These are phyloP conservation scores for Rhabditoides inermis DNA, from an alignment of 2,888 invertebrate species.

Conservation along the genomic window DNA sequence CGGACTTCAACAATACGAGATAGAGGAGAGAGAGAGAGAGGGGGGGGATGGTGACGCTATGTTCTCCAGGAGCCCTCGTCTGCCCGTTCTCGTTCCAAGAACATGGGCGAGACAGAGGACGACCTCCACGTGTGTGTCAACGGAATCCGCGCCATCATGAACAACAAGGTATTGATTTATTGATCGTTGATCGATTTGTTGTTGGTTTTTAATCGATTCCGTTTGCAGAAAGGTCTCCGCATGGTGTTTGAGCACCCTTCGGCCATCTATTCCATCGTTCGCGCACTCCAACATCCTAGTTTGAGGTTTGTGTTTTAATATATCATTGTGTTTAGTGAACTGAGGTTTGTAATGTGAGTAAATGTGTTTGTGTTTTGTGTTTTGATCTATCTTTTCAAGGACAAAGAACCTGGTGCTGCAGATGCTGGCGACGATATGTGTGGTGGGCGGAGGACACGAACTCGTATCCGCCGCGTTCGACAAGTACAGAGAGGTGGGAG, in stretches of 20 bases:
- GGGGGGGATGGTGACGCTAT: no score
- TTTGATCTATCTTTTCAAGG: constrained; percentile 56
- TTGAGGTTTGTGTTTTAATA: constrained; percentile 60
- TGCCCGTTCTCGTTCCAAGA: no score
- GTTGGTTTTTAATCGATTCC: not conserved
- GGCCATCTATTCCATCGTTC: constrained; percentile 94
- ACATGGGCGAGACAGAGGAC: constrained; percentile 61
- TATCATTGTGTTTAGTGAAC: not conserved
- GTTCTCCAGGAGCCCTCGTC: no score
- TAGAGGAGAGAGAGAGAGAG: no score
- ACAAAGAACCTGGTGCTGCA: constrained; percentile 95
- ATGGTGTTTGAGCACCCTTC: constrained; percentile 95
- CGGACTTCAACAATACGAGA: no score
- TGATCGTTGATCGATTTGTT: not conserved
- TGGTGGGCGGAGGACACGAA: constrained; percentile 98
- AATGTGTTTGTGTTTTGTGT: not conserved
- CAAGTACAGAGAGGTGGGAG: not conserved
- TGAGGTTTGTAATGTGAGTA: no score
- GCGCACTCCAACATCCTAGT: constrained; percentile 91
- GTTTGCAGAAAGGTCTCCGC: constrained; percentile 84
- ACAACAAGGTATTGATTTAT: constrained; percentile 69
- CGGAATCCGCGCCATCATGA: constrained; percentile 98
- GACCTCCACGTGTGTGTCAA: constrained; percentile 98
- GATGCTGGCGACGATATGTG: constrained; percentile 89
- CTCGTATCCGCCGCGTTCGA: constrained; percentile 93